These are phyloP conservation scores for Sussaba pulchella DNA, from an alignment of 2,888 invertebrate genomes.

Conservation along the genomic window DNA sequence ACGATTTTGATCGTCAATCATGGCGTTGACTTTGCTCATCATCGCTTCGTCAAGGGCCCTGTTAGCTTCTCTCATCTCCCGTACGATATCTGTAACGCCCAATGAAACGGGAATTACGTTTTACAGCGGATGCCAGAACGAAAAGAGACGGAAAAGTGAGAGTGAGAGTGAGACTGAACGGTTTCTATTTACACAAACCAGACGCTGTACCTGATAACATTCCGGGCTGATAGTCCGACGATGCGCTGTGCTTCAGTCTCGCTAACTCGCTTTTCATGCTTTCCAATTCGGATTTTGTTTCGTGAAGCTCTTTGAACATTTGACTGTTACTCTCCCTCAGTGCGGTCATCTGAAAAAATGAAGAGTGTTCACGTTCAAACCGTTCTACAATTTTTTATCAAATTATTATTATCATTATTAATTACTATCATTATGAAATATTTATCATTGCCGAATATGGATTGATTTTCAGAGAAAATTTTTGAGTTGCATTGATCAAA, in stretches of 20 bases:
- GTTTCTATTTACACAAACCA: constrained; percentile 40
- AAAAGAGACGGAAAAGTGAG: background rate
- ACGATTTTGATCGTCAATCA: constrained; percentile 77
- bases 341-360: constrained; percentile 80
- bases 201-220: constrained; percentile 80
- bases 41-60: constrained; percentile 81
- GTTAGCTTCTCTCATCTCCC: constrained; percentile 82
- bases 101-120: background rate
- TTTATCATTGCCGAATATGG: too few species aligned
- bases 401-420: too few species aligned
- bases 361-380: too few species aligned
- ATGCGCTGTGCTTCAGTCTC: constrained; percentile 76
- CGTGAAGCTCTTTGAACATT: constrained; percentile 90
- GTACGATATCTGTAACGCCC: constrained; percentile 79
- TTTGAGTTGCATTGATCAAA: too few species aligned
- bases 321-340: constrained; percentile 91
- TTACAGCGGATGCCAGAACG: background rate
- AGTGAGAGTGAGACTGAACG: background rate
- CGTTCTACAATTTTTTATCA: too few species aligned
- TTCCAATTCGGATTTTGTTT: constrained; percentile 88
- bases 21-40: constrained; percentile 78
- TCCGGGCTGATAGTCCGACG: constrained; percentile 82
- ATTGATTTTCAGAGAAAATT: too few species aligned
- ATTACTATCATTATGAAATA: too few species aligned
- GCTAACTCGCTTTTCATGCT: constrained; percentile 78